Evolutionary conservation across 1,140 invertebrate genomes (phyloP).

Genomic region (Drosophila teissieri): DNA sequence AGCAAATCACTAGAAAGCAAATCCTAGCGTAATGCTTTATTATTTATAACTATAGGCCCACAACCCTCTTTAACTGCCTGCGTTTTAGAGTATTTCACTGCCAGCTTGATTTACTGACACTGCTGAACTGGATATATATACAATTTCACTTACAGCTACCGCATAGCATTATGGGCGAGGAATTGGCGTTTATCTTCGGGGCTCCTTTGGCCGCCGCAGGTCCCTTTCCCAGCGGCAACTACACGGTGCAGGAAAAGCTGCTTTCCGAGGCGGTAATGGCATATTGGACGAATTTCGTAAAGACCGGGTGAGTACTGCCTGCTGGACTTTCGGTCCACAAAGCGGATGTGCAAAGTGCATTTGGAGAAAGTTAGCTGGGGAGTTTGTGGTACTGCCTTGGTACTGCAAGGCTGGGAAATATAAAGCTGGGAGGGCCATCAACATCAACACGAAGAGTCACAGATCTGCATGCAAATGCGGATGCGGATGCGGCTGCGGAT

Average conservation of each 20-base stretch:
- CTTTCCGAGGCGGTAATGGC: conserved; percentile 93
- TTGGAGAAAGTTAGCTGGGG: conserved; percentile 58
- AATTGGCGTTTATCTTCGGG: conserved; percentile 96
- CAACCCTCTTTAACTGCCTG: background rate
- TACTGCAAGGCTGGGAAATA: too few species aligned
- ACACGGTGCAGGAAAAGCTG: conserved; percentile 90
- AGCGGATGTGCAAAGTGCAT: conserved; percentile 71
- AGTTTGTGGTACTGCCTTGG: background rate
- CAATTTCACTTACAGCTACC: conserved; percentile 70
- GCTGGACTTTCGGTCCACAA: conserved; percentile 26
- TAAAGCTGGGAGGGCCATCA: conserved; percentile 21
- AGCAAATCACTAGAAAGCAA: background rate
- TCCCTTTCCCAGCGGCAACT: conserved; percentile 89
- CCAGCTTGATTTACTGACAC: conserved; percentile 24
- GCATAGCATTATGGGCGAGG: conserved; percentile 93
- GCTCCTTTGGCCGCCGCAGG: conserved; percentile 92
- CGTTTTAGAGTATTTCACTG: conserved; percentile 30
- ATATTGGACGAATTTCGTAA: conserved; percentile 95
- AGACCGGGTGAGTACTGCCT: conserved; percentile 89
- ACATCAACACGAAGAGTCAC: conserved; percentile 61
- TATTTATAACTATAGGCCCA: conserved; percentile 13
- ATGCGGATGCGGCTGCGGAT: conserved; percentile 56
- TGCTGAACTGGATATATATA: conserved; percentile 14
- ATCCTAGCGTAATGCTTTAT: conserved; percentile 7
- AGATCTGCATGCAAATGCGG: conserved; percentile 71